These are phyloP conservation scores for Cerastis rubricosa DNA, from an alignment of 2,888 invertebrate genomes.

Conservation along the genomic window DNA sequence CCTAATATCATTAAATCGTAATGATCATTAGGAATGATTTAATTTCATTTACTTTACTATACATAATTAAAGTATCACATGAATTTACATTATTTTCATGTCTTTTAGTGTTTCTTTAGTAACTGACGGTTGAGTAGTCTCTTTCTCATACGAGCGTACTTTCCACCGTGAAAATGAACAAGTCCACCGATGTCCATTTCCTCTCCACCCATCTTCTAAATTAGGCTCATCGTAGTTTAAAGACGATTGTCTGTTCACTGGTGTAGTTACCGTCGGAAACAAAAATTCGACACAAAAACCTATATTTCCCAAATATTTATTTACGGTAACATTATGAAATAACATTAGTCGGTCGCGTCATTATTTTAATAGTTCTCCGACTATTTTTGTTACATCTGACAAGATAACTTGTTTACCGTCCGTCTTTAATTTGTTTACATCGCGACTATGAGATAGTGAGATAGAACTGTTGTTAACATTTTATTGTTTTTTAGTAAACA, in stretches of 20 bases:
- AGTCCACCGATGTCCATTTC: too few species aligned
- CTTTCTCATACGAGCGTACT: not conserved
- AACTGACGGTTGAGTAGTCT: not conserved
- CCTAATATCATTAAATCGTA: too few species aligned
- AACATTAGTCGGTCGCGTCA: slow-evolving; percentile 26
- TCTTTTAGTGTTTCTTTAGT: not conserved
- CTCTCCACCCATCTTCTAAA: not conserved
- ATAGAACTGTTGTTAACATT: not conserved
- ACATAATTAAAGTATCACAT: not conserved
- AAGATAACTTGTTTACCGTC: slow-evolving; percentile 35
- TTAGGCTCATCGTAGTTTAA: not conserved
- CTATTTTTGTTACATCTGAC: slow-evolving; percentile 34
- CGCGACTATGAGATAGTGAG: slow-evolving; percentile 1
- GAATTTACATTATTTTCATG: not conserved
- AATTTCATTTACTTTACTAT: not conserved
- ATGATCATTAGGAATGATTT: not conserved
- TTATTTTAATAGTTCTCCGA: slow-evolving; percentile 28
- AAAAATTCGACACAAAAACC: slow-evolving; percentile 17
- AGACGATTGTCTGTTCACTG: not conserved
- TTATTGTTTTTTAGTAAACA: slow-evolving; percentile 28
- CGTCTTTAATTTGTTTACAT: slow-evolving; percentile 24
- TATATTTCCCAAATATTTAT: not conserved
- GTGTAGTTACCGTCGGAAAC: not conserved
- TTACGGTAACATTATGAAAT: slow-evolving; percentile 39
- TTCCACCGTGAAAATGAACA: too few species aligned